Evolutionary conservation across 2,797 vertebrate species (phyloP), one percentile per base, ranked within the genome.

Genomic region (Cirrhinus molitorella): DNA sequence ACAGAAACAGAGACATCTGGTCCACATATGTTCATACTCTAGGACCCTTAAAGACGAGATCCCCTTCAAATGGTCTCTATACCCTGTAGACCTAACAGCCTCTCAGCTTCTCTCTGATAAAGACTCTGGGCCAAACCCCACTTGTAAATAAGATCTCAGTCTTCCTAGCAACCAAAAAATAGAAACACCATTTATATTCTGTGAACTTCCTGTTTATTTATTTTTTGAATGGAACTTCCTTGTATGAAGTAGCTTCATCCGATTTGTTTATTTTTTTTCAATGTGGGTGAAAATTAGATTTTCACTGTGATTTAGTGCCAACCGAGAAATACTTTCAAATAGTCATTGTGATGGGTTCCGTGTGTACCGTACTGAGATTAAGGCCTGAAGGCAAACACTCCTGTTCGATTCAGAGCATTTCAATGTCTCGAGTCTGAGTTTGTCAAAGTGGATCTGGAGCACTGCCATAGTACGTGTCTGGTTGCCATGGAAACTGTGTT

Each of bases 1-100:
- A 90, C 82, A 79, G 67, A 88, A 89, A 78, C 74, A 87, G 51
- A 80, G 85, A 92, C 93, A 94, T 94, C 92, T 95, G 93, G 91
- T 90, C 85, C 91, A 88, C 88, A 92, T 86, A 90, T 93, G 92
- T 89, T 91, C 86, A 85, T 79, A 81, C 78, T 81, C 23, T 12
- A 59, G 28, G 31, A 71, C 45, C 83, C 85, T 61, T 85, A 72
- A 49, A 86, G 67, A 83, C 28, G 71, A 51, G 80, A 87, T 83
- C 68, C 79, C 57, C 80, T 79, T 72, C 31, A 16, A n/a, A 53
- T 31, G 28, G 16, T n/a, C 17, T 28, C 11, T 66, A 6, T 28
- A 21, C 28, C 21, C 45, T 16, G 25, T 71, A 28, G 47, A 72
- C 2, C 17, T 5, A n/a, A 31, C 61, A 34, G 61, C 13, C 53